Evolutionary conservation across 2,113 vertebrate genomes (phyloP).

Genomic region (Orycteropus afer): DNA sequence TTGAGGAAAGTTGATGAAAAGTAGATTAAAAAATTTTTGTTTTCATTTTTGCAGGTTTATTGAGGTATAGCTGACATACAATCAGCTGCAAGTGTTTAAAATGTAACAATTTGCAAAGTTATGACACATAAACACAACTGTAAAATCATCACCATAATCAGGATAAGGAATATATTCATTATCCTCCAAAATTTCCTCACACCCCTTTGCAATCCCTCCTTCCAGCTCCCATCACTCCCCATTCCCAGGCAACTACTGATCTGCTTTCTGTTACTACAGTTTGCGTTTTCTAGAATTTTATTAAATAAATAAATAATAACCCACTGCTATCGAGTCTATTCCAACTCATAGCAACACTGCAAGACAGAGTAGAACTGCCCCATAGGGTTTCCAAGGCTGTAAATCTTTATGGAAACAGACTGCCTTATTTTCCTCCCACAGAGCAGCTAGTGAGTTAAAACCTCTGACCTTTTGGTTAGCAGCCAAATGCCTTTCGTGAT

Average conservation of each 20-base stretch:
- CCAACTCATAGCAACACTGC: too few species aligned
- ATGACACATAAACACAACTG: not conserved
- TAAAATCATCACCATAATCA: not conserved
- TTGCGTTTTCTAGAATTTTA: constrained; percentile 31
- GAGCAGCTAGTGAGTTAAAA: too few species aligned
- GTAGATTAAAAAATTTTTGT: not conserved
- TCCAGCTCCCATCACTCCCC: too few species aligned
- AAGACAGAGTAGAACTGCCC: too few species aligned
- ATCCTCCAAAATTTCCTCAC: not conserved
- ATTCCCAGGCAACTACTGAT: not conserved
- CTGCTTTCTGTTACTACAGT: not conserved
- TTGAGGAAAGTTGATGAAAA: not conserved
- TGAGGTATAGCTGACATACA: not conserved
- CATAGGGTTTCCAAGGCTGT: too few species aligned
- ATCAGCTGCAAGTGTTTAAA: not conserved
- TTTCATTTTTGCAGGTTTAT: not conserved
- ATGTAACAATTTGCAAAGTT: not conserved
- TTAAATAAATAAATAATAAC: too few species aligned
- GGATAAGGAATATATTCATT: not conserved
- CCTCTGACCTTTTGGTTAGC: too few species aligned
- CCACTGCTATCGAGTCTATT: too few species aligned
- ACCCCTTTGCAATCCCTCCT: not conserved
- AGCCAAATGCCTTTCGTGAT: too few species aligned
- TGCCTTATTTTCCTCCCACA: too few species aligned
- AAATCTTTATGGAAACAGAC: too few species aligned